phyloP scores from a whole-genome alignment of 2,113 vertebrate species.

The Colaptes auratus region DNA sequence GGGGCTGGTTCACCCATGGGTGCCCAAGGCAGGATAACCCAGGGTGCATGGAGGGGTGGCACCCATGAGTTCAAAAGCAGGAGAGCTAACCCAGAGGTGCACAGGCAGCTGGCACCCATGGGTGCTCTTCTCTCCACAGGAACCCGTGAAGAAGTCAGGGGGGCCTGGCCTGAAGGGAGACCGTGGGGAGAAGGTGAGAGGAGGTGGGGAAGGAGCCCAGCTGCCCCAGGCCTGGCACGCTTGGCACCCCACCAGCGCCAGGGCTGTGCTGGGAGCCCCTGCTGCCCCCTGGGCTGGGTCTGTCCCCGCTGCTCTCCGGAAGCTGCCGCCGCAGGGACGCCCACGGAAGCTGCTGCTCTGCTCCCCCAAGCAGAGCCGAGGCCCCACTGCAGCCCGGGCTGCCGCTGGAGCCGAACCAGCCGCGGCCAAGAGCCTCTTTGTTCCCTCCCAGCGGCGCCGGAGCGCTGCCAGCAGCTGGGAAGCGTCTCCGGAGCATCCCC shows the following conservation, averaged over 20 bases:
- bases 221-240: fast-evolving
- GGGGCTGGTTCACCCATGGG: not conserved
- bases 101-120: not conserved
- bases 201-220: not conserved
- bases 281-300: fast-evolving
- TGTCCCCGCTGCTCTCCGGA: fast-evolving
- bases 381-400: not conserved
- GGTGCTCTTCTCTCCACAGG: conserved; percentile 39
- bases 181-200: conserved; percentile 61
- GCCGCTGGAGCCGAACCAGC: conserved; percentile 34
- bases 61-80: not conserved
- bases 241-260: fast-evolving
- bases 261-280: not conserved
- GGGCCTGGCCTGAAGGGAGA: conserved; percentile 42
- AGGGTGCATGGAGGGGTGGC: not conserved
- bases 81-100: not conserved
- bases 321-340: not conserved
- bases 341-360: not conserved
- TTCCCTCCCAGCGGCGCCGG: not conserved
- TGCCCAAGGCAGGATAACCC: too few species aligned
- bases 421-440: conserved; percentile 39
- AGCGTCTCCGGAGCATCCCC: fast-evolving
- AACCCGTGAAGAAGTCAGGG: not conserved
- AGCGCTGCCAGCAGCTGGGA: not conserved
- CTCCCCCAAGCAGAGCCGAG: not conserved